Percentiles rank a stretch among this genome's conserved stretches.
phyloP scores from a whole-genome alignment of 2,113 vertebrate species.

The Aythya baeri region DNA sequence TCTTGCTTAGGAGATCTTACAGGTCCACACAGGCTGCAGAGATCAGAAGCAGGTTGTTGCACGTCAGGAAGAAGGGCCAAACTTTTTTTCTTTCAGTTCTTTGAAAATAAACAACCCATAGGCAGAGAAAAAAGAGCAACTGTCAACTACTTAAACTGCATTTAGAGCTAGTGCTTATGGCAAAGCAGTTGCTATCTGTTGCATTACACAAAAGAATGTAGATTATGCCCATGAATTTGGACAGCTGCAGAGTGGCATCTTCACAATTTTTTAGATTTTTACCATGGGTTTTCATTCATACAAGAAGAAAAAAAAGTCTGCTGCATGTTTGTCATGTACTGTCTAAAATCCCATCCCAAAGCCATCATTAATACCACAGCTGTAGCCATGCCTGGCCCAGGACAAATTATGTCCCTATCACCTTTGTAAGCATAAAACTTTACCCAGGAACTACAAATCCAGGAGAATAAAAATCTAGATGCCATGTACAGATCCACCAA shows the following conservation, averaged over 20 bases:
- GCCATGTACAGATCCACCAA: background rate
- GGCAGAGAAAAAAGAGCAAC: background rate
- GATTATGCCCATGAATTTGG: background rate
- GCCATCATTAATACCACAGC: background rate
- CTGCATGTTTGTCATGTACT: background rate
- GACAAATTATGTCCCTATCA: background rate
- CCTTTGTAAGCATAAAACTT: background rate
- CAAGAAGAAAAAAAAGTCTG: background rate
- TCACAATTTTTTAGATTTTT: background rate
- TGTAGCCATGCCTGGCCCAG: background rate
- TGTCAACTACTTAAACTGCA: background rate
- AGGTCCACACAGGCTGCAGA: background rate
- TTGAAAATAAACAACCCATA: background rate
- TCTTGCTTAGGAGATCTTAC: background rate
- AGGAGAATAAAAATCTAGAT: background rate
- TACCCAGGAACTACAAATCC: background rate
- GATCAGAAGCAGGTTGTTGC: background rate
- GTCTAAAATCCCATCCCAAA: background rate
- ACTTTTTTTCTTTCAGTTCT: background rate
- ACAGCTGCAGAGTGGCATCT: background rate
- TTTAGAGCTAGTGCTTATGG: background rate
- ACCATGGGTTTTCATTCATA: accelerated
- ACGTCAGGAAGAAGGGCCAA: background rate
- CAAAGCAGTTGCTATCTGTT: background rate
- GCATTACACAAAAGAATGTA: background rate